Conservation (phyloP, 2,113 vertebrate genomes). For the Tachysurus vachellii region DNA sequence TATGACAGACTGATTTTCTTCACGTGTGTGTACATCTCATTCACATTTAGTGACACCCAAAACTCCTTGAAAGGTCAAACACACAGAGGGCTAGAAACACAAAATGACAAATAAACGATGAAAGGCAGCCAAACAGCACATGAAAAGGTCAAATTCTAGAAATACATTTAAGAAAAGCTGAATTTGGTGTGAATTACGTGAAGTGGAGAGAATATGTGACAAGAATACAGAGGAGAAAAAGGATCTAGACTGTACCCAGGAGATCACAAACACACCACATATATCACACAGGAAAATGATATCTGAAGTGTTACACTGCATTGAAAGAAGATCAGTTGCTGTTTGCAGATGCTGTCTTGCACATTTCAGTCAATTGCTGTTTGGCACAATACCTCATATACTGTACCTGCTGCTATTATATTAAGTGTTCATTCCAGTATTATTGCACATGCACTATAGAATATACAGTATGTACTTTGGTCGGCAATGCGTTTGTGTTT, state of each 20-base stretch:
- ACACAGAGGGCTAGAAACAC: background rate
- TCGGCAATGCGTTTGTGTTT: no score
- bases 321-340: no score
- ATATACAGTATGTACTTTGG: no score
- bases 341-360: no score
- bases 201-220: background rate
- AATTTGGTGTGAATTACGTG: background rate
- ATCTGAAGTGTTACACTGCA: background rate
- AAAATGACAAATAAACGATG: background rate
- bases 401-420: no score
- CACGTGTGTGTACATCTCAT: no score
- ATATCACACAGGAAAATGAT: background rate
- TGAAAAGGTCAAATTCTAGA: background rate
- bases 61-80: background rate
- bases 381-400: no score
- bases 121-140: background rate
- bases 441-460: no score
- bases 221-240: background rate
- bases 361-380: no score
- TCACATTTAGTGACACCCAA: background rate
- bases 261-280: background rate
- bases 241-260: background rate
- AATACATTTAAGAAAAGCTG: background rate
- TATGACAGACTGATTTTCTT: background rate
- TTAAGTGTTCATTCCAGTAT: no score